Evolutionary conservation across 2,113 vertebrate species (phyloP), one percentile per base, ranked within the genome.

Genomic region (Dendropsophus ebraccatus): DNA sequence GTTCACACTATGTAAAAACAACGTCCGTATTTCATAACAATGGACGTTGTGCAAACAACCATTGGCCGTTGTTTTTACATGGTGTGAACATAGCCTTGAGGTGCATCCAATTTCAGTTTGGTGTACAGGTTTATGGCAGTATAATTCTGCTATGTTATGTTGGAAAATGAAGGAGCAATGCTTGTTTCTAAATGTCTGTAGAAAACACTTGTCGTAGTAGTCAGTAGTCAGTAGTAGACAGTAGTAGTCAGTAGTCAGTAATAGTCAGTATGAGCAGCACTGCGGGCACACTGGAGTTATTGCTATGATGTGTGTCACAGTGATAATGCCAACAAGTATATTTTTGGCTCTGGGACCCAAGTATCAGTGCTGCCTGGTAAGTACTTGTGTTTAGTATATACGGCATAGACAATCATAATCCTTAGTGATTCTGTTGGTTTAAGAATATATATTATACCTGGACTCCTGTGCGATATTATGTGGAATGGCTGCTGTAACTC

Each of bases 281-380:
- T n/a, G n/a, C n/a, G n/a, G n/a, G n/a, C n/a, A n/a, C n/a, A n/a
- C n/a, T n/a, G n/a, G n/a, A 62, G 79, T 87, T 83, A 75, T 74
- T 88, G 85, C 28, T 30, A 73, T 19, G 56, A 10, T n/a, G 25
- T 74, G n/a, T 41, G 23, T 73, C n/a, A 58, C 30, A 73, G 82
- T 83, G 49, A 54, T 74, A 49, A 56, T 12, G 56, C 54, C 81
- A 19, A 83, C 67, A 83, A 83, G 35, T 30, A 52, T 45, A 58
- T 56, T 16, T 83, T 83, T 28, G 69, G 82, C 25, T n/a, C 45
- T n/a, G 82, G 82, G 32, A 73, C 82, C n/a, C 52, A n/a, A 47
- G 17, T 83, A 54, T 37, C 69, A 10, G 82, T 83, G 11, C n/a
- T 73, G 13, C 50, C 50, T 7, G 17, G 82, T 83, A 58, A 74